Evolutionary conservation across 2,888 invertebrate species (phyloP).

Genomic region (Aporophyla nigra): DNA sequence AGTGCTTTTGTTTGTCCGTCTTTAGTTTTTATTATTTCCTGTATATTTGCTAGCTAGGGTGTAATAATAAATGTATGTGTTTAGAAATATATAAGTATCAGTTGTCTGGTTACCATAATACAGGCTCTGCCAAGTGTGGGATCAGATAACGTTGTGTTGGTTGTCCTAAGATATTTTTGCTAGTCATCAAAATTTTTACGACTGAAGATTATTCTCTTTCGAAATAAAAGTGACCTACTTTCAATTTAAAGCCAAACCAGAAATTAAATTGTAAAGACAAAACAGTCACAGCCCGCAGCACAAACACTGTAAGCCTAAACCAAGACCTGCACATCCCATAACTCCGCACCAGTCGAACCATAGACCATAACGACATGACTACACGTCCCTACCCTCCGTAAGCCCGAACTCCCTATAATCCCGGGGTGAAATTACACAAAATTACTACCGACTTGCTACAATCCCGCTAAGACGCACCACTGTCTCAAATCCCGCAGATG

Average conservation of each 20-base stretch:
- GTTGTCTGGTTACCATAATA: no score
- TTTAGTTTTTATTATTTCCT: neutral
- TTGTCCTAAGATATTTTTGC: no score
- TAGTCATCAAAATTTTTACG: no score
- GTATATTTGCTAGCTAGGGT: no score
- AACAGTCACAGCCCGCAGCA: neutral
- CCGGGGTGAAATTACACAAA: slow-evolving; percentile 73
- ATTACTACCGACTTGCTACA: slow-evolving; percentile 75
- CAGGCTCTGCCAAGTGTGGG: no score
- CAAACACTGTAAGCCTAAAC: slow-evolving; percentile 21
- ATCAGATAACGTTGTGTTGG: no score
- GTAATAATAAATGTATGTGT: no score
- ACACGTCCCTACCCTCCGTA: slow-evolving; percentile 30
- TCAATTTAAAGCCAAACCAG: neutral
- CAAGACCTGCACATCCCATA: slow-evolving; percentile 39
- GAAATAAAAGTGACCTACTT: neutral
- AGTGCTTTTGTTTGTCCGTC: neutral
- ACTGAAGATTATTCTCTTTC: no score
- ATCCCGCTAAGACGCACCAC: slow-evolving; percentile 70
- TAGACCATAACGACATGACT: slow-evolving; percentile 44
- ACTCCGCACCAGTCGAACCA: slow-evolving; percentile 40
- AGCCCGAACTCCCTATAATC: slow-evolving; percentile 67
- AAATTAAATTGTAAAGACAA: neutral
- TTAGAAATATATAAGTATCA: no score
- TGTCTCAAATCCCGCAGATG: slow-evolving; percentile 86